Evolutionary conservation across 2,888 invertebrate species (phyloP).

Genomic region (Eupeodes luniger): DNA sequence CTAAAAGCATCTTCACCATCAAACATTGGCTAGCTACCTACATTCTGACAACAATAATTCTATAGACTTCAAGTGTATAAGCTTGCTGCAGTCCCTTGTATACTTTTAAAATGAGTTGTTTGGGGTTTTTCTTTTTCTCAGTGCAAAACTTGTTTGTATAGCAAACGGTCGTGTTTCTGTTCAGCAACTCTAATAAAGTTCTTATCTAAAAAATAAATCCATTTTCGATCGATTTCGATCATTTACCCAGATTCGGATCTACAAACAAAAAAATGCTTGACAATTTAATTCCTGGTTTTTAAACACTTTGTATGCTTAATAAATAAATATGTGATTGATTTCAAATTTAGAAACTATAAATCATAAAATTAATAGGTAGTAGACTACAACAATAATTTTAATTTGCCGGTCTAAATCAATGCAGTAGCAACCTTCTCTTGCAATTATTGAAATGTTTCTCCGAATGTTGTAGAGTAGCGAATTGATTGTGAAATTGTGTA

Average conservation of each 20-base stretch:
- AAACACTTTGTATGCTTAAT: neutral
- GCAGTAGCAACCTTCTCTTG: neutral
- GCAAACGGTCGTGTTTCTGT: slow-evolving; percentile 29
- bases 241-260: neutral
- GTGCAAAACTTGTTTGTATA: slow-evolving; percentile 53
- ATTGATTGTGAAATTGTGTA: neutral
- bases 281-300: neutral
- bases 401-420: neutral
- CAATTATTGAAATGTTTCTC: neutral
- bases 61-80: slow-evolving; percentile 13
- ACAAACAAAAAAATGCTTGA: neutral
- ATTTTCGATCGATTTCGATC: neutral
- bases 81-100: slow-evolving; percentile 4
- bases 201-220: neutral
- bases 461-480: neutral
- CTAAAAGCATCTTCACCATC: neutral
- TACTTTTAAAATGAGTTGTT: slow-evolving; percentile 55
- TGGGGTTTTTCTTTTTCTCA: slow-evolving; percentile 69
- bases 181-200: neutral
- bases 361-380: neutral
- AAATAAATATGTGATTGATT: neutral
- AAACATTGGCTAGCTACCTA: neutral
- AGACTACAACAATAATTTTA: neutral
- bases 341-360: neutral
- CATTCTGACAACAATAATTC: slow-evolving; percentile 22